These are phyloP conservation scores for Notoglanidium macrostoma DNA, from an alignment of 2,797 vertebrate genomes.

Conservation along the genomic window DNA sequence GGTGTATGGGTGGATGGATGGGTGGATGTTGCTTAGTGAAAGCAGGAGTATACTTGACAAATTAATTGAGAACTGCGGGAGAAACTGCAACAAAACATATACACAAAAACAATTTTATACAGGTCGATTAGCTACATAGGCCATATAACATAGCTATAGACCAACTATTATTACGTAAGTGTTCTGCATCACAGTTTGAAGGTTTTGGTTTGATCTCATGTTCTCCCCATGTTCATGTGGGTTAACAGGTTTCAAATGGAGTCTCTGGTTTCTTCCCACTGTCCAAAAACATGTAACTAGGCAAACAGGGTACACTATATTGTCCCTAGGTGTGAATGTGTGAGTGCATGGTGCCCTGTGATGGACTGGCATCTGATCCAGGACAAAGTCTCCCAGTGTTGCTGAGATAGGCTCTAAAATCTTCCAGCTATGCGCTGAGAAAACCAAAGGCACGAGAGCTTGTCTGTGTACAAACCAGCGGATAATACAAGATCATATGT, in stretches of 20 bases:
- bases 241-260: not conserved
- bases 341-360: not conserved
- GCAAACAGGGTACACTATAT: not conserved
- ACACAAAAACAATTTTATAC: not conserved
- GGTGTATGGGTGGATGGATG: too few species aligned
- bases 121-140: not conserved
- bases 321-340: not conserved
- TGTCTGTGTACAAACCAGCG: slow-evolving; percentile 42
- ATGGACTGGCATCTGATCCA: not conserved
- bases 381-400: not conserved
- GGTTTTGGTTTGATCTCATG: not conserved
- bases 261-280: not conserved
- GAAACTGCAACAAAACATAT: not conserved
- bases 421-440: not conserved
- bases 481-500: slow-evolving; percentile 7
- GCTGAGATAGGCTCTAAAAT: not conserved
- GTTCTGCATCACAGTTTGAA: not conserved
- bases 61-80: not conserved
- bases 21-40: not conserved
- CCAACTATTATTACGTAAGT: not conserved
- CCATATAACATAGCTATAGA: not conserved
- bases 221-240: not conserved
- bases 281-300: not conserved
- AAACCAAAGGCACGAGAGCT: not conserved
- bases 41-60: not conserved